Evolutionary conservation across 1,140 invertebrate species (phyloP), one percentile per base, ranked within the genome.

Genomic region (Bombus ignitus): DNA sequence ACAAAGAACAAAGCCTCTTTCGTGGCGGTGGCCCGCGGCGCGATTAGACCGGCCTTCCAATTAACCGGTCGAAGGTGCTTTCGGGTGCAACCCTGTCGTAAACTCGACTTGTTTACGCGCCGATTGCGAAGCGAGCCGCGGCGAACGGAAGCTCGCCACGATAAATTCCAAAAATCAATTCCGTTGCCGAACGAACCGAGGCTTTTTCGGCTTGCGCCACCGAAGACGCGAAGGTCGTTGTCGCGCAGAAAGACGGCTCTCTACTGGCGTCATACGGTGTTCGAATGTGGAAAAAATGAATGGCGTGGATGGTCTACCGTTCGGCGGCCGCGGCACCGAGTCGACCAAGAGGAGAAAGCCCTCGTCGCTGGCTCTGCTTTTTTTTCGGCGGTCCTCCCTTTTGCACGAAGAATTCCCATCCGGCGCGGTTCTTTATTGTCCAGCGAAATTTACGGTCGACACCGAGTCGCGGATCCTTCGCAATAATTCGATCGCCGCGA

Each of bases 131-230:
- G 35, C 71, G 57, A 57, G 74, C 65, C 76, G 32, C 85, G 81
- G 53, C 88, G 83, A 95, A 95, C 94, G 93, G 94, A 94, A 95
- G 94, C 94, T 95, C 94, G 92, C 88, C 90, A 93, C 94, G 92
- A 95, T 95, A 95, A 95, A 95, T 95, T 94, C 83, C 92, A 81
- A 93, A 93, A 95, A 95, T 95, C 94, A 95, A 95, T 95, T 95
- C 83, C 86, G 68, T 8, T 66, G 35, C 47, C 88, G 47, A 68
- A 86, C 70, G 75, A 87, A 47, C 83, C 42, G 79, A 68, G 53
- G 57, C 72, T 71, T 74, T 75, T 79, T 47, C 53, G 68, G 83
- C 62, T 66, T 35, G 70, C n/a, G 83, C 73, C 76, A 76, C 82
- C 78, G 3, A 57, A 39, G 37, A 22, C 74, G 70, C n/a, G n/a